Conservation (phyloP, 2,797 vertebrate species). For the Discoglossus pictus region DNA sequence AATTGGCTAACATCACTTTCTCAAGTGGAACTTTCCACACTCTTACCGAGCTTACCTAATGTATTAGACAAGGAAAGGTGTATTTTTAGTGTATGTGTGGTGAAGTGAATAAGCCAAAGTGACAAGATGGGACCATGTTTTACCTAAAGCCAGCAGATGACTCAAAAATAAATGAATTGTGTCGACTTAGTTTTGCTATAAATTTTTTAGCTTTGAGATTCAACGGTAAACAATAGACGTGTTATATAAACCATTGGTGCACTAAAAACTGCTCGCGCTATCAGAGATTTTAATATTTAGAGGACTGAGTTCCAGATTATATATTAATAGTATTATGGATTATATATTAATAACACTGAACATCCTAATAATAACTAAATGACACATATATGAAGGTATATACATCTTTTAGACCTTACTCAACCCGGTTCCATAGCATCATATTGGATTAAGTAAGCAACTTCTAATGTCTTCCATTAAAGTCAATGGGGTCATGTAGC, state of each 20-base stretch:
- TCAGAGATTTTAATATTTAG: too few species aligned
- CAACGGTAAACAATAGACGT: slow-evolving; percentile 23
- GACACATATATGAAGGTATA: too few species aligned
- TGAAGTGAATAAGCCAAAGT: slow-evolving; percentile 56
- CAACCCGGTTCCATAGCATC: too few species aligned
- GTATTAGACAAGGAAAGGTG: slow-evolving; percentile 37
- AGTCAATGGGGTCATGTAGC: too few species aligned
- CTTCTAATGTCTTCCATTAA: too few species aligned
- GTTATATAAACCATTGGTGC: neutral
- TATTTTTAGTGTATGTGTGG: slow-evolving; percentile 43
- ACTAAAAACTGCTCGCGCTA: too few species aligned
- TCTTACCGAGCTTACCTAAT: slow-evolving; percentile 44
- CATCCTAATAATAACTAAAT: too few species aligned
- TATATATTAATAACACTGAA: too few species aligned
- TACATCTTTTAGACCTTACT: too few species aligned
- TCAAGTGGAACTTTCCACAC: slow-evolving; percentile 4
- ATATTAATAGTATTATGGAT: too few species aligned
- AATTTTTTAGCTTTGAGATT: slow-evolving; percentile 36
- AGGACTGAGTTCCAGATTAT: too few species aligned
- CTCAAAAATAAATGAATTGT: slow-evolving; percentile 52
- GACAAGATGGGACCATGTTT: slow-evolving; percentile 55
- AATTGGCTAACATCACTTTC: neutral
- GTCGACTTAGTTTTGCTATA: slow-evolving; percentile 38
- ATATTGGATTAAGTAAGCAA: too few species aligned
- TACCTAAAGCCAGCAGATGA: slow-evolving; percentile 38